These are phyloP conservation scores for Bambusicola thoracicus DNA, from an alignment of 2,113 vertebrate genomes.

Conservation along the genomic window DNA sequence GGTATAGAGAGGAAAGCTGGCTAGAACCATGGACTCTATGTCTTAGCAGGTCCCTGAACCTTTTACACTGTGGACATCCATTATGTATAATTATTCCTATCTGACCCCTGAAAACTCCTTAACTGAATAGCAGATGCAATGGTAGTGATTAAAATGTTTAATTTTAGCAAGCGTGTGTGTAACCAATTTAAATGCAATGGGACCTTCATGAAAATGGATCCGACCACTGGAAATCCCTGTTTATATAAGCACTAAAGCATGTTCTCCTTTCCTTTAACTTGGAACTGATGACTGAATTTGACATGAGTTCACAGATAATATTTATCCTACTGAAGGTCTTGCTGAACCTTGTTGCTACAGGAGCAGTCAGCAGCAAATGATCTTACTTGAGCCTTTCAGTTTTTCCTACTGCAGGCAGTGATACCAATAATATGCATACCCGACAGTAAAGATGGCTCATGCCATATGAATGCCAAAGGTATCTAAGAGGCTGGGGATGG, in stretches of 20 bases:
- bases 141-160: not conserved
- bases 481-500: fast-evolving
- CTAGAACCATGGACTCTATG: not conserved
- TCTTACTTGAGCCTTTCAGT: not conserved
- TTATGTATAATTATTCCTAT: not conserved
- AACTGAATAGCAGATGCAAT: not conserved
- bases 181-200: not conserved
- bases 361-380: not conserved
- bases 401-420: not conserved
- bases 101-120: not conserved
- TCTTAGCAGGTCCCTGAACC: not conserved
- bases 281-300: not conserved
- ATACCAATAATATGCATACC: not conserved
- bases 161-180: not conserved
- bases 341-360: not conserved
- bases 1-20: not conserved
- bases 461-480: not conserved
- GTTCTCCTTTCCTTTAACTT: not conserved
- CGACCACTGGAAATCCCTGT: not conserved
- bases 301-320: not conserved
- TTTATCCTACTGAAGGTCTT: not conserved
- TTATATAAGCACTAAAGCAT: not conserved
- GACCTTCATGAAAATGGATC: not conserved
- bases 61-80: not conserved
- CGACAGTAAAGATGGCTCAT: not conserved